These are phyloP conservation scores for Triplophysa dalaica DNA, from an alignment of 2,113 vertebrate species.

Conservation along the genomic window DNA sequence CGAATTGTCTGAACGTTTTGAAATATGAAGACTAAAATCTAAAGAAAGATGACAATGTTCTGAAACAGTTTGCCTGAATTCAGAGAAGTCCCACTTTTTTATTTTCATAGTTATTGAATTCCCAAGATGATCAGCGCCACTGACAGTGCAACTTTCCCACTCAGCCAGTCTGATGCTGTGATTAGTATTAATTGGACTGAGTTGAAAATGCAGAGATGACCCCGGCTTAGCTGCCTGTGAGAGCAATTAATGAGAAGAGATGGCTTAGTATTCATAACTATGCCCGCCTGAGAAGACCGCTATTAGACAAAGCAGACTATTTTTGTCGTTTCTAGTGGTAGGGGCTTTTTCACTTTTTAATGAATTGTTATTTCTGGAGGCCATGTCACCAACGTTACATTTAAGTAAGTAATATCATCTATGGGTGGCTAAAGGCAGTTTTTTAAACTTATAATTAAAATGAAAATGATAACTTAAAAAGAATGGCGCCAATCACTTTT, in stretches of 20 bases:
- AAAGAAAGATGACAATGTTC: not conserved
- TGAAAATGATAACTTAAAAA: not conserved
- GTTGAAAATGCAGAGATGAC: conserved; percentile 42
- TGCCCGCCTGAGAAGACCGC: not conserved
- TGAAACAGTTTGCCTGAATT: too few relatives aligned
- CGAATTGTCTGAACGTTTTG: not conserved
- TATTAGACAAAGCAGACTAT: conserved; percentile 7
- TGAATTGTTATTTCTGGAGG: conserved; percentile 19
- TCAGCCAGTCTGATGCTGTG: conserved; percentile 33
- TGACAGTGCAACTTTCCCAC: conserved; percentile 17
- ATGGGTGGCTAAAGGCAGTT: not conserved
- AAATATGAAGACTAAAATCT: not conserved
- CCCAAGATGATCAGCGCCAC: conserved; percentile 16
- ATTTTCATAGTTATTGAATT: conserved; percentile 23
- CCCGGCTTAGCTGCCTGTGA: conserved; percentile 46
- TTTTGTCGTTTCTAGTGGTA: not conserved
- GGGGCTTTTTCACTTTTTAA: not conserved
- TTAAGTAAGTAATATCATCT: not conserved
- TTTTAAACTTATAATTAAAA: conserved; percentile 18
- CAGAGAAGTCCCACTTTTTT: not conserved
- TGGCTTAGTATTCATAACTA: conserved; percentile 19
- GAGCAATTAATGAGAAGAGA: conserved; percentile 45
- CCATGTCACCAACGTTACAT: not conserved
- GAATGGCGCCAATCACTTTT: too few relatives aligned
- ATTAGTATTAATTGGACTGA: conserved; percentile 49